Evolutionary conservation across 2,888 invertebrate genomes (phyloP).

Genomic region (Axea sp.): DNA sequence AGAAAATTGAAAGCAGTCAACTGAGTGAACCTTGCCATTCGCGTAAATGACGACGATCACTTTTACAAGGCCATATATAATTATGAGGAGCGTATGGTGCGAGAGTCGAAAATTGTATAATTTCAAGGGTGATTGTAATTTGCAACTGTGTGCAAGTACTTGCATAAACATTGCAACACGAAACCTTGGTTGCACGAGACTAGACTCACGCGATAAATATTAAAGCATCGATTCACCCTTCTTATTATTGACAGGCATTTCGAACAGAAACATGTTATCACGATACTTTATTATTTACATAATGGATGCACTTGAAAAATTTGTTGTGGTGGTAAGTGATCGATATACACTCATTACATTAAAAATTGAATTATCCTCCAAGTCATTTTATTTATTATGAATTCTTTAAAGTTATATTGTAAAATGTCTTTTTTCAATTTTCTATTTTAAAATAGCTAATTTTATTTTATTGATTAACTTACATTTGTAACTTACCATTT

Average conservation of each 20-base stretch:
- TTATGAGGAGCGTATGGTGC: constrained; percentile 54
- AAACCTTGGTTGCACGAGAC: constrained; percentile 45
- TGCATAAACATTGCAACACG: constrained; percentile 28
- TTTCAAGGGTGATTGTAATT: constrained; percentile 58
- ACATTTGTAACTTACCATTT: no score
- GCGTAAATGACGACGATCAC: constrained; percentile 35
- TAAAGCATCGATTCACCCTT: constrained; percentile 50
- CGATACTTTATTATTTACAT: constrained; percentile 18
- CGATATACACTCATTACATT: no score
- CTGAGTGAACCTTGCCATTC: constrained; percentile 43
- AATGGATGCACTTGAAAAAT: constrained; percentile 10
- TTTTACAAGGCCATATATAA: constrained; percentile 39
- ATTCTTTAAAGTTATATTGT: no score
- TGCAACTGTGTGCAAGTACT: constrained; percentile 37
- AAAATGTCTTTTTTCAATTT: no score
- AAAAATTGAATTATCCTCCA: no score
- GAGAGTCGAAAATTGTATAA: constrained; percentile 50
- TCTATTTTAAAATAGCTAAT: no score
- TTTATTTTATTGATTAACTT: no score
- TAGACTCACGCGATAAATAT: constrained; percentile 56
- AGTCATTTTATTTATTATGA: no score
- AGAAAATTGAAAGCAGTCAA: constrained; percentile 26
- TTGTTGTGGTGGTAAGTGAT: no score
- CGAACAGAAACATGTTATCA: constrained; percentile 39
- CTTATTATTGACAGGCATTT: constrained; percentile 33